Evolutionary conservation across 2,113 vertebrate species (phyloP).

Genomic region (Alethe diademata): DNA sequence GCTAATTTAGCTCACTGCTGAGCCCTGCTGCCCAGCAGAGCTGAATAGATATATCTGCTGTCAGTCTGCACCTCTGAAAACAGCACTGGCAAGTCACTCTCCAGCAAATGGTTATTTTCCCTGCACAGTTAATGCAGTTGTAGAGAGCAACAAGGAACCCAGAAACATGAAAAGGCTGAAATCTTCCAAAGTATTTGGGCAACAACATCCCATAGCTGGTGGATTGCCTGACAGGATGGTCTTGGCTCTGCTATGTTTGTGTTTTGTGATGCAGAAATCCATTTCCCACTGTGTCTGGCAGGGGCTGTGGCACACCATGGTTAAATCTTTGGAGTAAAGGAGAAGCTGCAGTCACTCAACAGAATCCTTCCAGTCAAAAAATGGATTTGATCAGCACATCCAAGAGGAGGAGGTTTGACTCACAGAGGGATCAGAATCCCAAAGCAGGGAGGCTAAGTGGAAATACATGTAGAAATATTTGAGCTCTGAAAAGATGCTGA

Average conservation of each 20-base stretch:
- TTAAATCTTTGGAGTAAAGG: neutral
- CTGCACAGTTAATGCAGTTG: neutral
- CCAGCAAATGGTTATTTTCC: neutral
- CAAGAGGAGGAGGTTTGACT: neutral
- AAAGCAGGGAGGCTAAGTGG: neutral
- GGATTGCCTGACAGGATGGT: neutral
- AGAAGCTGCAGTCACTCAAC: neutral
- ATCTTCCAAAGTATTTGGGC: neutral
- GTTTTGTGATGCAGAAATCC: neutral
- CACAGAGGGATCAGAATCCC: neutral
- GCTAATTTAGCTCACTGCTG: conserved; percentile 27
- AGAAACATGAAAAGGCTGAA: neutral
- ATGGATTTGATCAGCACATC: neutral
- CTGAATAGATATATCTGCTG: conserved; percentile 24
- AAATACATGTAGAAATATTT: neutral
- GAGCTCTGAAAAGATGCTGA: neutral
- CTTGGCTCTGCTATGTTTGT: neutral
- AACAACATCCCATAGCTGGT: neutral
- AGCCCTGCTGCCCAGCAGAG: conserved; percentile 19
- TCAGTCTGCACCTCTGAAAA: neutral
- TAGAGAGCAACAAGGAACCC: neutral
- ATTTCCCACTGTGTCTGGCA: neutral
- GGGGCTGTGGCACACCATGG: neutral
- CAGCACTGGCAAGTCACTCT: neutral
- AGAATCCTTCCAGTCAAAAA: neutral